Evolutionary conservation across 2,113 vertebrate species (phyloP).

Genomic region (Prietella phreatophila): DNA sequence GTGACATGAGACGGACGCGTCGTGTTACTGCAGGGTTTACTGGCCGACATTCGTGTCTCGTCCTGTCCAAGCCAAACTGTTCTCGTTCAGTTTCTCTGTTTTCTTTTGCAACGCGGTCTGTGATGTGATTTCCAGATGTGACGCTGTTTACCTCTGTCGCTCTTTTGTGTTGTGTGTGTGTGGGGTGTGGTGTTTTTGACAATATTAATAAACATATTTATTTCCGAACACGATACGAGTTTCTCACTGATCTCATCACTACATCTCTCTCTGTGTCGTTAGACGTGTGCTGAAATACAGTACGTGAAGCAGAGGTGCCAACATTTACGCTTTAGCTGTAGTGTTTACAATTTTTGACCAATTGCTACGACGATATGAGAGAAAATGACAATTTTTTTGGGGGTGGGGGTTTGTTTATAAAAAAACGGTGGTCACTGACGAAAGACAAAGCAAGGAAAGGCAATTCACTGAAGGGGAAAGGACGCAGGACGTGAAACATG

Average conservation of each 20-base stretch:
- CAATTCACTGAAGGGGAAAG: not conserved
- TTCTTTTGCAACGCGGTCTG: conserved; percentile 9
- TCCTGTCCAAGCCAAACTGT: not conserved
- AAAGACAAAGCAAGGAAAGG: not conserved
- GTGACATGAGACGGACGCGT: not conserved
- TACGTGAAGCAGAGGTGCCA: not conserved
- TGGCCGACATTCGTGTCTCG: conserved; percentile 17
- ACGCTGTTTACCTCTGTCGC: conserved; percentile 29
- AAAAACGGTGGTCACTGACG: too few species aligned
- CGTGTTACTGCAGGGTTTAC: conserved; percentile 35
- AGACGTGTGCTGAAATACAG: not conserved
- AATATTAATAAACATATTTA: conserved; percentile 54
- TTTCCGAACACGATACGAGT: conserved; percentile 36
- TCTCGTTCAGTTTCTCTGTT: not conserved
- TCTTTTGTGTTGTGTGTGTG: conserved; percentile 4
- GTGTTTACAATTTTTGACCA: not conserved
- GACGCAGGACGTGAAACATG: not conserved
- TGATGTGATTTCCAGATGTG: conserved; percentile 25
- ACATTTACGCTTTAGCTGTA: not conserved
- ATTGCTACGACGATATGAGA: too few species aligned
- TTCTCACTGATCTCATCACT: not conserved
- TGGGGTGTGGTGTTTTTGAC: conserved; percentile 33
- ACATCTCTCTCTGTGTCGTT: not conserved
- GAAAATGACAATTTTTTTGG: not conserved
- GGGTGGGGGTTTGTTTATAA: too few species aligned